Evolutionary conservation across 2,797 vertebrate genomes (phyloP).

Genomic region (Ficedula albicollis): DNA sequence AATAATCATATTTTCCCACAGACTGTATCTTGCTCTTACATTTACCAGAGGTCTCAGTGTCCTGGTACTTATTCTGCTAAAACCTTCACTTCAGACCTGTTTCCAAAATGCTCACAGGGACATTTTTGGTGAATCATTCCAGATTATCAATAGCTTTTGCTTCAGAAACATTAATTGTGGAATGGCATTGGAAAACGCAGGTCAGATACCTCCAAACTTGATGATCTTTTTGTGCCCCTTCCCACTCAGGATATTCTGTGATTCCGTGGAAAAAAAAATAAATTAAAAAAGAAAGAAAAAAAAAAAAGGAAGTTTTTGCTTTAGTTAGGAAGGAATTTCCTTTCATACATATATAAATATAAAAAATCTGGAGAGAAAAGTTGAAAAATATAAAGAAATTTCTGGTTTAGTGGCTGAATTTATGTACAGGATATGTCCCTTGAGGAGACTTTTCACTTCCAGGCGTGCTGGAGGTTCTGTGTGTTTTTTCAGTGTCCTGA

Average conservation of each 20-base stretch:
- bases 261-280: not conserved
- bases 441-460: not conserved
- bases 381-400: not conserved
- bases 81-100: not conserved
- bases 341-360: too few relatives aligned
- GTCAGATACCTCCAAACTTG: not conserved
- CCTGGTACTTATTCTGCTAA: not conserved
- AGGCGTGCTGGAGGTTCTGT: not conserved
- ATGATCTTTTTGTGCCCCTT: not conserved
- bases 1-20: not conserved
- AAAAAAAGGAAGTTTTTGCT: not conserved
- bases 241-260: too few relatives aligned
- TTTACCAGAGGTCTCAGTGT: not conserved
- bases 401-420: not conserved
- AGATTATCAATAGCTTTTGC: not conserved
- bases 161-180: not conserved
- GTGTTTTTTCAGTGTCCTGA: not conserved
- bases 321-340: not conserved
- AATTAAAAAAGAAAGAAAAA: too few relatives aligned
- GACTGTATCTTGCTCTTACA: not conserved
- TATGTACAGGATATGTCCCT: not conserved
- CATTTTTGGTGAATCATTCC: not conserved
- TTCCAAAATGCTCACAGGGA: not conserved
- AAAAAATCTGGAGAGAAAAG: not conserved
- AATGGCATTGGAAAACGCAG: not conserved